Evolutionary conservation across 1,140 invertebrate species (phyloP).

Genomic region (Tetragonula clypearis): DNA sequence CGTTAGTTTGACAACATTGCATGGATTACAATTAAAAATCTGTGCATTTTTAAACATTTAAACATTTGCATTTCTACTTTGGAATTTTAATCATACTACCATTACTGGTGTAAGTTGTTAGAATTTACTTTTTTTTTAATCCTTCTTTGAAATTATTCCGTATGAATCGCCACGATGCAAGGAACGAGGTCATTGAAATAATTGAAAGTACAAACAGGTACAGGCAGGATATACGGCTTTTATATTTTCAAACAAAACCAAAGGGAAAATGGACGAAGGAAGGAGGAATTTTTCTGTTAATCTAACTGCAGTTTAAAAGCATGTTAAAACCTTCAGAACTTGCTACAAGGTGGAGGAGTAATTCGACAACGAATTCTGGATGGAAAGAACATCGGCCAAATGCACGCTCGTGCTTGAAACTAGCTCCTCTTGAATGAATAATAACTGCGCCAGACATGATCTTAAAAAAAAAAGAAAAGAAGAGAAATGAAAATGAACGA

Average conservation of each 20-base stretch:
- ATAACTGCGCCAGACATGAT: constrained; percentile 69
- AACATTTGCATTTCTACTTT: not conserved
- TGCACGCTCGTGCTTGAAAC: constrained; percentile 77
- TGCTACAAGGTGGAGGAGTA: not conserved
- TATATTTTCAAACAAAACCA: not conserved
- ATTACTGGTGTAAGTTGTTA: not conserved
- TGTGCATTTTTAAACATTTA: not conserved
- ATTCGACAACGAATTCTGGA: not conserved
- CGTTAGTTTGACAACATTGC: not conserved
- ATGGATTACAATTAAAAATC: no score
- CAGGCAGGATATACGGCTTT: not conserved
- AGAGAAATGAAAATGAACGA: not conserved
- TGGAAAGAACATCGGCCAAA: constrained; percentile 73
- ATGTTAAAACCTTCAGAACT: not conserved
- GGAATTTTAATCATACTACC: not conserved
- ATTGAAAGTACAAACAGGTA: not conserved
- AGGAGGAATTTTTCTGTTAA: not conserved
- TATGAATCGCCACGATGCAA: not conserved
- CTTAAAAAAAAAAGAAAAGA: constrained; percentile 2
- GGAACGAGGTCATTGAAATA: not conserved
- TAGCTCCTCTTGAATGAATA: constrained; percentile 78
- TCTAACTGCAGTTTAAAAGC: not conserved
- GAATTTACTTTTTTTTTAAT: no score
- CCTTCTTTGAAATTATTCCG: not conserved
- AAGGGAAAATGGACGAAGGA: not conserved